Conservation (phyloP, 2,797 vertebrate genomes). For the Manis pentadactyla region DNA sequence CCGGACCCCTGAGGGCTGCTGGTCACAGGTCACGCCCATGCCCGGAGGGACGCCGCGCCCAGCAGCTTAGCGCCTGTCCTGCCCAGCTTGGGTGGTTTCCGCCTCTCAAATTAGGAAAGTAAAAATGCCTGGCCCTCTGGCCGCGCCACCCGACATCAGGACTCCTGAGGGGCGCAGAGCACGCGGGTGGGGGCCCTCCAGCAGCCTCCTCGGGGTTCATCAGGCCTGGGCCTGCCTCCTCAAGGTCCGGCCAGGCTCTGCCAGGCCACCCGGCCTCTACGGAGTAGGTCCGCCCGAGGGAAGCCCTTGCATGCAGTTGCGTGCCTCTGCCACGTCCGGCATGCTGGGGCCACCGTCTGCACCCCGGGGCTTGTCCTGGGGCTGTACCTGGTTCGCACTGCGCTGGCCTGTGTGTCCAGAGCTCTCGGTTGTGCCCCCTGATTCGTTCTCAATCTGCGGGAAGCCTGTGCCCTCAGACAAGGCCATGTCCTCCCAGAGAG, state of each 20-base stretch:
- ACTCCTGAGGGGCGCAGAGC: no score
- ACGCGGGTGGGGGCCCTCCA: no score
- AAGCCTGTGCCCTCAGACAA: fast-evolving
- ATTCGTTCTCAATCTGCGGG: neutral
- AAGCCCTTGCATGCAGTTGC: no score
- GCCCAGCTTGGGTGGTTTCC: neutral
- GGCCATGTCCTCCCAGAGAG: neutral
- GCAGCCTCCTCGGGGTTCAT: no score
- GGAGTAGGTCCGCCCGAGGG: no score
- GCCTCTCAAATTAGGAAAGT: neutral
- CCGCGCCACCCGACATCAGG: neutral
- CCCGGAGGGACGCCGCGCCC: neutral
- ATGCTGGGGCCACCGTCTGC: neutral
- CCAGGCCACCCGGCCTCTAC: no score
- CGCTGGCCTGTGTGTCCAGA: neutral
- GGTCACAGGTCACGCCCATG: neutral
- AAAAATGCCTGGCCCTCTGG: neutral
- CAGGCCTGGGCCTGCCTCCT: no score
- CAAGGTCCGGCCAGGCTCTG: neutral
- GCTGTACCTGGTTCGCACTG: neutral
- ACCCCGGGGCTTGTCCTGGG: neutral
- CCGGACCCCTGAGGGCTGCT: no score
- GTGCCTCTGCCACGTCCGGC: no score
- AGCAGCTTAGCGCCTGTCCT: neutral
- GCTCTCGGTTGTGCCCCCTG: fast-evolving